Base-by-base conservation (phyloP, 2,888 invertebrate species). In the Stenolophus ochropezus region DNA sequence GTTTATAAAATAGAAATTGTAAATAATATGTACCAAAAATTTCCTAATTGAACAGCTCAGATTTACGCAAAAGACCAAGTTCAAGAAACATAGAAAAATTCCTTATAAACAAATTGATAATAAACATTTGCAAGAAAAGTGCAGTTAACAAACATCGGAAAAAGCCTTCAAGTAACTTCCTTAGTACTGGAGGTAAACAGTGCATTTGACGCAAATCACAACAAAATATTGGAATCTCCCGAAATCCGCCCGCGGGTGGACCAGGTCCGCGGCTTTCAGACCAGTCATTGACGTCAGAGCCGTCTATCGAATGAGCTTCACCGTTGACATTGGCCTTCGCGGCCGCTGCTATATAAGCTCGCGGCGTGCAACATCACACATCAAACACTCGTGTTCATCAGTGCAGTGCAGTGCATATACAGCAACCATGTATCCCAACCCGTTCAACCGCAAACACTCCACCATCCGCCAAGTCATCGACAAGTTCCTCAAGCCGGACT, bases 381-480 rank as follows among this genome's bases (percentile, higher is more conserved):
- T 53, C 21, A 27, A 25, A 47, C 6, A 33, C 5, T 69, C 25
- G 18, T 58, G 1, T n/a, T n/a, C n/a, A n/a, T n/a, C n/a, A 23
- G 49, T 73, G 20, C 21, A 23, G 73, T 73, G 47, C 20, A 49
- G 73, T 73, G 73, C n/a, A n/a, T n/a, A n/a, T n/a, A n/a, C n/a
- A n/a, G n/a, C 76, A 90, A 89, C 6, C 85, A 93, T 93, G 94
- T 93, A 92, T 86, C 93, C 93, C 82, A 94, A 94, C 87, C 93
- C 93, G 78, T 93, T 94, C 87, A 93, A 93, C 84, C 91, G 94
- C 84, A 94, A 93, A 85, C 94, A 94, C 87, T 93, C 93, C 14
- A 92, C 92, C 80, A 90, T 94, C 87, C 91, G 93, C 85, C 93
- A 93, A 86, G 91, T 92, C 86, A 89, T 94, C 85, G 94, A 94